Evolutionary conservation across 2,113 vertebrate genomes (phyloP).

Genomic region (Alligator sinensis): DNA sequence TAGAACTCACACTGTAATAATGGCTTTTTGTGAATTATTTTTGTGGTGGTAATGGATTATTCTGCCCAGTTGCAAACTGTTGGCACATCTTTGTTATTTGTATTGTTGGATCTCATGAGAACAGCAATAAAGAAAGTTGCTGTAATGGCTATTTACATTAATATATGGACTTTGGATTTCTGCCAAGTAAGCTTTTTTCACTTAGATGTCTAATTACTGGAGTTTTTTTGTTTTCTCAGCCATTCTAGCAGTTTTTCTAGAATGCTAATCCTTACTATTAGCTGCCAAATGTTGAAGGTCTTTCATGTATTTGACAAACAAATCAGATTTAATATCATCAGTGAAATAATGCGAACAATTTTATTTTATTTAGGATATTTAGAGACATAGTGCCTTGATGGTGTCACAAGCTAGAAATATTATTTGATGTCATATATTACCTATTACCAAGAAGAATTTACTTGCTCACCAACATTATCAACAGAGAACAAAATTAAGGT

Average conservation of each 20-base stretch:
- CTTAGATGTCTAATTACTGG: constrained; percentile 46
- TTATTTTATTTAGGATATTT: constrained; percentile 21
- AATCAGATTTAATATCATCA: constrained; percentile 40
- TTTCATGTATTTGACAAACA: constrained; percentile 63
- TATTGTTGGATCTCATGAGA: constrained; percentile 42
- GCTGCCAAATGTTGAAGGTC: constrained; percentile 27
- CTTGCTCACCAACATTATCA: background rate
- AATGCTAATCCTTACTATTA: constrained; percentile 51
- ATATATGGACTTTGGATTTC: constrained; percentile 47
- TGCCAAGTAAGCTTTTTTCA: constrained; percentile 44
- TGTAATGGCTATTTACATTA: constrained; percentile 63
- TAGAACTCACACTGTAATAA: background rate
- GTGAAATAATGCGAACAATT: constrained; percentile 47
- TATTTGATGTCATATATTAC: background rate
- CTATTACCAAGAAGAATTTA: background rate
- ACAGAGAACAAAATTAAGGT: background rate
- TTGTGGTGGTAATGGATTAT: background rate
- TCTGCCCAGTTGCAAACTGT: constrained; percentile 5
- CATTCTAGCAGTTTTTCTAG: constrained; percentile 28
- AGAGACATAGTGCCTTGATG: background rate
- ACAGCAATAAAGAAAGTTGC: constrained; percentile 40
- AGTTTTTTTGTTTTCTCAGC: background rate
- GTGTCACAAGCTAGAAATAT: constrained; percentile 2
- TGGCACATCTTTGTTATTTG: constrained; percentile 46
- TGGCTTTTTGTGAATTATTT: constrained; percentile 12